Base-by-base conservation (phyloP, 2,113 vertebrate genomes). In the Acinonyx jubatus region DNA sequence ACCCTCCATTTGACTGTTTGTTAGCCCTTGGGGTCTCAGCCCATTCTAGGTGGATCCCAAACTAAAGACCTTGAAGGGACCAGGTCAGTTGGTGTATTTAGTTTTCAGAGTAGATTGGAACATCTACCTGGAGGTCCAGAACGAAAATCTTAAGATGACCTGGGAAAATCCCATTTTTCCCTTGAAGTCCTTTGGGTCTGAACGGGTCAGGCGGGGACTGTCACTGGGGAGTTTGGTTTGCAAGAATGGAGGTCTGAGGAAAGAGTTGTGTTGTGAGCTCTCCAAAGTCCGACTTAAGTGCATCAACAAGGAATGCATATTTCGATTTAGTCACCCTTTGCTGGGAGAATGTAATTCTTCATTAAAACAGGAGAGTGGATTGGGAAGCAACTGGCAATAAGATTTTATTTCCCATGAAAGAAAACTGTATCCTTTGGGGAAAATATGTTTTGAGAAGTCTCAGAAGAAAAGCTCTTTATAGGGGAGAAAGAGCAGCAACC, bases 361-460 rank as follows among this genome's bases (percentile, higher is more conserved):
- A 74, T 96, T 95, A 95, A 94, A 96, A 93, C 38, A 68, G 18
- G 23, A 84, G 45, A 74, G 85, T 78, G 4, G 14, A 82, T 23
- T 86, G 18, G 27, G 74, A 89, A 91, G 66, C 18, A 94, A 79
- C 69, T 97, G 55, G 48, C 83, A 86, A 89, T 89, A 85, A 65
- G 65, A 88, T 96, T 95, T 97, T 88, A 91, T 95, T 78, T 95
- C 48, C 48, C 71, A 87, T 83, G 80, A 94, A 85, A 93, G 63
- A 80, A 94, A 91, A 83, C 9, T 88, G 23, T 87, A 85, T 93
- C 50, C 71, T 87, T 89, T 76, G 69, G 88, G 68, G 45, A 45
- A 87, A 94, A 80, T 41, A 81, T 48, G 86, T 74, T 45, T 81
- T 45, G 50, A 96, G 81, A 97, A 89, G 31, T 89, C 55, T 93